Evolutionary conservation across 2,113 vertebrate genomes (phyloP), one percentile per base, ranked within the genome.

Genomic region (Sula dactylatra): DNA sequence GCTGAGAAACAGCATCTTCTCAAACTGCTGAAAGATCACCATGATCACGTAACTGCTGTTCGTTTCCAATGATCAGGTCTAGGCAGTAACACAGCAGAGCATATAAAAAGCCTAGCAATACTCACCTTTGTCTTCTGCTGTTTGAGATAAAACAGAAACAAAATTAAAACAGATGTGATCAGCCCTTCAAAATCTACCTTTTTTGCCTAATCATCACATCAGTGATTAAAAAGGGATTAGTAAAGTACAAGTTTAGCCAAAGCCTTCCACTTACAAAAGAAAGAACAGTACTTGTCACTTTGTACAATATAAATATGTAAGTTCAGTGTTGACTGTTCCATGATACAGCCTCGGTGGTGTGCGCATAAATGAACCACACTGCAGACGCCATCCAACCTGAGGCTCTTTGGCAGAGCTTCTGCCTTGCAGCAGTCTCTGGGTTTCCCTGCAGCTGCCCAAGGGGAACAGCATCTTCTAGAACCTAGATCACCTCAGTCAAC

Each of bases 51-150:
- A 72, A 70, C 79, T 56, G 49, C 49, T 80, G 29, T 21, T 50
- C 59, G 81, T 52, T 81, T 74, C 83, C 90, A 90, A 10, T 49
- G 74, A 88, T 94, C 92, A 61, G n/a, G 83, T 45, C 65, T 44
- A 27, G 84, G 54, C 90, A 80, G 82, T 26, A 64, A 67, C 77
- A 73, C 21, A 86, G 92, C 82, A 92, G 82, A 92, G 61, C 87
- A 49, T 2, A 62, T 27, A 29, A 54, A 58, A 94, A 82, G 38
- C 47, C 61, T 38, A 40, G 29, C 25, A 84, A 40, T 91, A 97
- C 92, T 97, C 82, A 97, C 93, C 69, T 90, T 94, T 97, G 12
- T 78, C 77, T 88, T 85, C n/a, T 80, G 85, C 95, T 97, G 90
- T 92, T 95, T 74, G 78, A 97, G 55, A 92, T 32, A 82, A 91